Evolutionary conservation across 2,797 vertebrate genomes (phyloP).

Genomic region (Vespertilio murinus): DNA sequence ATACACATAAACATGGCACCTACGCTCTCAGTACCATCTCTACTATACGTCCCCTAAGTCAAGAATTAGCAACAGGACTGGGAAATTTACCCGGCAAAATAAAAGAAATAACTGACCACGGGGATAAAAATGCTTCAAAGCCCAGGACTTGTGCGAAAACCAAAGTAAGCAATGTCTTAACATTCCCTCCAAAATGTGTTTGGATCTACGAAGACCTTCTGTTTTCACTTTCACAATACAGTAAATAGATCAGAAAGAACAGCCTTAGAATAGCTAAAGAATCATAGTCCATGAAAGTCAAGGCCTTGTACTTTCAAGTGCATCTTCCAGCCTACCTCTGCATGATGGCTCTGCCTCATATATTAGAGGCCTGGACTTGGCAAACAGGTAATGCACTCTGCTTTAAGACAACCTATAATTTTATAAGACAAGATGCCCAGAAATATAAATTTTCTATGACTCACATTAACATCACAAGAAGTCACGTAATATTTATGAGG

Average conservation of each 20-base stretch:
- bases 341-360: not conserved
- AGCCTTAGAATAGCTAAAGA: constrained; percentile 39
- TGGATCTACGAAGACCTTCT: not conserved
- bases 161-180: constrained; percentile 24
- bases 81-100: not conserved
- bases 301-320: not conserved
- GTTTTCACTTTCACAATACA: constrained; percentile 33
- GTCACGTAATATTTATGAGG: constrained; percentile 45
- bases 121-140: not conserved
- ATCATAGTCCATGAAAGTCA: constrained; percentile 4
- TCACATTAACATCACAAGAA: constrained; percentile 25
- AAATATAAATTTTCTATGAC: constrained; percentile 28
- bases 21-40: not conserved
- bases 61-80: not conserved
- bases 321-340: constrained; percentile 13
- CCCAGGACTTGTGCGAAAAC: not conserved
- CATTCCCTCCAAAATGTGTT: constrained; percentile 41
- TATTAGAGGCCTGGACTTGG: constrained; percentile 23
- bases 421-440: constrained; percentile 31
- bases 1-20: not conserved
- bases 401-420: constrained; percentile 44
- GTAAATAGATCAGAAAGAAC: constrained; percentile 17
- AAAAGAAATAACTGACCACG: not conserved
- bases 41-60: not conserved
- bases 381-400: not conserved